phyloP scores from a whole-genome alignment of 2,888 invertebrate genomes.

The Eilema depressum region DNA sequence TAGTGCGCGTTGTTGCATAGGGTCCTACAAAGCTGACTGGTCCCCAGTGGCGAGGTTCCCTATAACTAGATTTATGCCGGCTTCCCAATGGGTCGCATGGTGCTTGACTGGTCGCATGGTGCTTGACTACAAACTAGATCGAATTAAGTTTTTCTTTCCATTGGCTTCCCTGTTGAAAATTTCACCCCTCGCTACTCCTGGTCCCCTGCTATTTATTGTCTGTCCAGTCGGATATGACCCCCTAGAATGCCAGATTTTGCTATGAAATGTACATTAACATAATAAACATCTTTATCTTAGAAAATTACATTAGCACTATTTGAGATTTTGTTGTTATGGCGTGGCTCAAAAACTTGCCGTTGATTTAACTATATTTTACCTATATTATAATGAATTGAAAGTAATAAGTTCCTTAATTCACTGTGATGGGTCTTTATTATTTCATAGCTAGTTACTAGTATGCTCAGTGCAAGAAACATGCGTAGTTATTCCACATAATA shows the following conservation, averaged over 20 bases:
- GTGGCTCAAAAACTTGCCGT: neutral
- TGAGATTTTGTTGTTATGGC: neutral
- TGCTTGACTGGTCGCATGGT: too few species aligned
- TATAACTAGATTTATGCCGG: too few species aligned
- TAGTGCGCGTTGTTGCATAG: neutral
- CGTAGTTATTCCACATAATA: neutral
- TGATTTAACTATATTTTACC: neutral
- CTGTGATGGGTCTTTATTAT: neutral
- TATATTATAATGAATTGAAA: neutral
- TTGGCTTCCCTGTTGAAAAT: too few species aligned
- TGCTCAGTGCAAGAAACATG: neutral
- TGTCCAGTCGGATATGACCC: neutral
- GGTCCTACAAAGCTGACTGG: too few species aligned
- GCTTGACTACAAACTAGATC: too few species aligned
- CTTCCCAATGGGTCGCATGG: too few species aligned
- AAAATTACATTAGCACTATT: neutral
- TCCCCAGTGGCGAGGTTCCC: too few species aligned
- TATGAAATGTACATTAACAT: neutral
- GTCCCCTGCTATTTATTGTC: neutral
- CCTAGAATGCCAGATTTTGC: neutral
- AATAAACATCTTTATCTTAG: neutral
- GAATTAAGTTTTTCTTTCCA: too few species aligned
- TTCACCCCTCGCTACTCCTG: too few species aligned
- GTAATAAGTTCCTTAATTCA: neutral
- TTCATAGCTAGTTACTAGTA: neutral